A percentile compares a stretch with the other conserved stretches of the same genome.
phyloP scores from a whole-genome alignment of 2,888 invertebrate genomes.

The Xestoiulus laeticollis region DNA sequence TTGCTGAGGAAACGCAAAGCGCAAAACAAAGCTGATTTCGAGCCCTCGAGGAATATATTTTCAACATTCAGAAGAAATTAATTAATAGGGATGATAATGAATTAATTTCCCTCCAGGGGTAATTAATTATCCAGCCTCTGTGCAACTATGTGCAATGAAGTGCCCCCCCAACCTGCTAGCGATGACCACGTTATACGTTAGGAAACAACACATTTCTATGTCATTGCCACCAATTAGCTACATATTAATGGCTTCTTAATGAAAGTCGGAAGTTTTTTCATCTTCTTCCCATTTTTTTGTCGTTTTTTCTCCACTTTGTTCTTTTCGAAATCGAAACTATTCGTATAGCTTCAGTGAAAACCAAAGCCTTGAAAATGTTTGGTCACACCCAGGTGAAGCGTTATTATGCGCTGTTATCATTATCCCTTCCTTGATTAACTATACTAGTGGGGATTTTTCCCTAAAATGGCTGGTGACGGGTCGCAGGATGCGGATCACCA shows the following conservation, averaged over 20 bases:
- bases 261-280: background rate
- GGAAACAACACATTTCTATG: background rate
- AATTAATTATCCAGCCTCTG: background rate
- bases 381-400: constrained; percentile 26
- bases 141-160: background rate
- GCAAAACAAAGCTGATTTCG: background rate
- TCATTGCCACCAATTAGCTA: constrained; percentile 26
- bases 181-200: background rate
- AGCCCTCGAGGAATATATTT: background rate
- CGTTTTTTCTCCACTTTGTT: background rate
- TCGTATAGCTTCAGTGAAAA: background rate
- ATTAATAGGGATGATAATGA: background rate
- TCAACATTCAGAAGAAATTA: background rate
- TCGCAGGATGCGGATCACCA: background rate
- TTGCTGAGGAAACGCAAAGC: background rate
- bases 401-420: background rate
- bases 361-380: background rate
- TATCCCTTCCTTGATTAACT: background rate
- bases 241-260: constrained; percentile 18
- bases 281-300: background rate
- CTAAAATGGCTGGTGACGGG: background rate
- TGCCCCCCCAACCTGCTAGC: background rate
- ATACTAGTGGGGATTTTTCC: background rate
- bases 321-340: background rate
- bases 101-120: background rate